Percentiles rank a stretch among this genome's conserved stretches.
Evolutionary conservation across 2,113 vertebrate genomes (phyloP).

Genomic region (Sapayoa aenigma): DNA sequence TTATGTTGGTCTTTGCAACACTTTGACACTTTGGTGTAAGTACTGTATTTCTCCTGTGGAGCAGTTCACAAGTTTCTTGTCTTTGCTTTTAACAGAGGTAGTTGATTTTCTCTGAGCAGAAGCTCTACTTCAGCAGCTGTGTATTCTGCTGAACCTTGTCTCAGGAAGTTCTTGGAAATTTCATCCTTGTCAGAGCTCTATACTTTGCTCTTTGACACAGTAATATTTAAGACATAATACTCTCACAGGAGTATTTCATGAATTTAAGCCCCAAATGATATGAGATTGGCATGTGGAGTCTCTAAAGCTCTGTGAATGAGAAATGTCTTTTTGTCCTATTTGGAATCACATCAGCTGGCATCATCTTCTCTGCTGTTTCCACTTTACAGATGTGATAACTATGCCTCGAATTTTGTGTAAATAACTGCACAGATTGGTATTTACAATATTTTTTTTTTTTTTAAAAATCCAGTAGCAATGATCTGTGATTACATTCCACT

Average conservation of each 20-base stretch:
- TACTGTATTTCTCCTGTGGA: not conserved
- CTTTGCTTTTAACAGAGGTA: not conserved
- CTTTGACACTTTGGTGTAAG: not conserved
- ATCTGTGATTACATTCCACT: not conserved
- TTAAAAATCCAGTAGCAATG: fast-evolving
- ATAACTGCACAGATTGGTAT: not conserved
- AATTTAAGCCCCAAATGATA: not conserved
- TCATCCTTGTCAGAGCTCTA: not conserved
- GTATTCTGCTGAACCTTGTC: not conserved
- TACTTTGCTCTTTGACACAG: conserved; percentile 16
- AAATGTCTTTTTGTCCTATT: not conserved
- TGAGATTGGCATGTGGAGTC: not conserved
- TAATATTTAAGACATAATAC: not conserved
- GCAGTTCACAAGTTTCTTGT: not conserved
- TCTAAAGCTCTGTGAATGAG: not conserved
- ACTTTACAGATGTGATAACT: not conserved
- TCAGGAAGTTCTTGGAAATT: not conserved
- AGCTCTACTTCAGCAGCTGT: not conserved
- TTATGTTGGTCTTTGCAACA: not conserved
- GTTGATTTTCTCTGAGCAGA: not conserved
- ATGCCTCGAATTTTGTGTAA: not conserved
- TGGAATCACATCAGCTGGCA: not conserved
- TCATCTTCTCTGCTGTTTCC: not conserved
- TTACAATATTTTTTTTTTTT: not conserved
- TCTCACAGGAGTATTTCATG: not conserved